A percentile compares a stretch with the other conserved stretches of the same genome.
phyloP scores from a whole-genome alignment of 1,140 invertebrate species.

The Sinella curviseta region DNA sequence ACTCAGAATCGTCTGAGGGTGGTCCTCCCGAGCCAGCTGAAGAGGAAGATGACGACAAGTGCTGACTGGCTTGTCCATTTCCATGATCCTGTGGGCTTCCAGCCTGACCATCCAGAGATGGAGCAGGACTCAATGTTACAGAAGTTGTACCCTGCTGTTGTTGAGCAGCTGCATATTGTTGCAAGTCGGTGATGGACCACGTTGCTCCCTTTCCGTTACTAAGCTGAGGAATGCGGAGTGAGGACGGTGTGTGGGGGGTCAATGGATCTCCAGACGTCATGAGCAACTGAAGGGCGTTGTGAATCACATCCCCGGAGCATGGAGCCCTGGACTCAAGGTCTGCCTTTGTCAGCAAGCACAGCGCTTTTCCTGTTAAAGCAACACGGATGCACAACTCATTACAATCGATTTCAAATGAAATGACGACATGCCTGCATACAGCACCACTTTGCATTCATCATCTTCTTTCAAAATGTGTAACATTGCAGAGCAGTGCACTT shows the following conservation, averaged over 20 bases:
- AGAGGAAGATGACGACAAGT: slow-evolving; percentile 55
- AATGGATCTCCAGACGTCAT: slow-evolving; percentile 77
- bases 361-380: slow-evolving; percentile 70
- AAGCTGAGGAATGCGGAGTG: slow-evolving; percentile 56
- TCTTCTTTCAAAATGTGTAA: too few species aligned
- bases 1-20: slow-evolving; percentile 67
- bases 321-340: slow-evolving; percentile 88
- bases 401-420: slow-evolving; percentile 31
- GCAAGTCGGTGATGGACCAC: slow-evolving; percentile 49
- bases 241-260: slow-evolving; percentile 52
- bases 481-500: too few species aligned
- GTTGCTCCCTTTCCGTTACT: slow-evolving; percentile 48
- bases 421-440: too few species aligned
- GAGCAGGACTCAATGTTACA: slow-evolving; percentile 83
- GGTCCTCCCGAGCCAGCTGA: slow-evolving; percentile 56
- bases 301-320: slow-evolving; percentile 86
- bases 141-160: slow-evolving; percentile 58
- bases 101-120: slow-evolving; percentile 81
- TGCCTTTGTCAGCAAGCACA: slow-evolving; percentile 83
- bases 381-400: neutral
- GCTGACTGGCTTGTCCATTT: slow-evolving; percentile 48
- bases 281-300: slow-evolving; percentile 87
- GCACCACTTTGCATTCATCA: too few species aligned
- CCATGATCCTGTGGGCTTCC: slow-evolving; percentile 74
- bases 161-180: slow-evolving; percentile 45